Conservation (phyloP, 2,888 invertebrate genomes). For the Eurytoma californica region DNA sequence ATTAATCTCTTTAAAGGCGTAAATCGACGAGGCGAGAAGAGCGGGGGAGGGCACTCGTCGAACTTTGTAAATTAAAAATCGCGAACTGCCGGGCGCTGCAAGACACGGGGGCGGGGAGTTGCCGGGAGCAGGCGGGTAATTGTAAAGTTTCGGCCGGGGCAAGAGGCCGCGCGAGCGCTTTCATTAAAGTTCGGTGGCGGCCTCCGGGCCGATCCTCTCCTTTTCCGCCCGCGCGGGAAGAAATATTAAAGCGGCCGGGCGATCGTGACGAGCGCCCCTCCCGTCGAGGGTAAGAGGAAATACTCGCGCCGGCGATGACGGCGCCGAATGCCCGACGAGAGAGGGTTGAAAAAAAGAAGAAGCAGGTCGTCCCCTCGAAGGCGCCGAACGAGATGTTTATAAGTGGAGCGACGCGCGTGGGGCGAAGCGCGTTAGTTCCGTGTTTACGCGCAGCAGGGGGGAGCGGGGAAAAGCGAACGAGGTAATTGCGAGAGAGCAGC, state of each 20-base stretch:
- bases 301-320: too few relatives aligned
- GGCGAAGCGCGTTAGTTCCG: background rate
- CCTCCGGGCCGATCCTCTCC: background rate
- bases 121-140: constrained; percentile 21
- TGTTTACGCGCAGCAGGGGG: background rate
- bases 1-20: constrained; percentile 40
- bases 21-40: background rate
- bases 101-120: background rate
- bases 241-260: constrained; percentile 34
- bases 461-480: constrained; percentile 18
- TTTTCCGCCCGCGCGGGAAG: background rate
- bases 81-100: background rate
- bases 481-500: constrained; percentile 47
- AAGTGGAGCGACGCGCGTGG: background rate
- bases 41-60: background rate
- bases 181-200: constrained; percentile 46
- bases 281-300: too few relatives aligned
- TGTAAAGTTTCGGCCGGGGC: constrained; percentile 42
- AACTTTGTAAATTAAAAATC: constrained; percentile 53
- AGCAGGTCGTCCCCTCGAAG: background rate
- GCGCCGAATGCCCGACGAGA: too few relatives aligned
- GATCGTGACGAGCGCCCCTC: too few relatives aligned
- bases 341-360: background rate
- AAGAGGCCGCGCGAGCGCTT: constrained; percentile 24
- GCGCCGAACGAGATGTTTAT: background rate